Percentiles rank a stretch among this genome's conserved stretches.
Evolutionary conservation across 2,888 invertebrate genomes (phyloP).

Genomic region (Mermis nigrescens): DNA sequence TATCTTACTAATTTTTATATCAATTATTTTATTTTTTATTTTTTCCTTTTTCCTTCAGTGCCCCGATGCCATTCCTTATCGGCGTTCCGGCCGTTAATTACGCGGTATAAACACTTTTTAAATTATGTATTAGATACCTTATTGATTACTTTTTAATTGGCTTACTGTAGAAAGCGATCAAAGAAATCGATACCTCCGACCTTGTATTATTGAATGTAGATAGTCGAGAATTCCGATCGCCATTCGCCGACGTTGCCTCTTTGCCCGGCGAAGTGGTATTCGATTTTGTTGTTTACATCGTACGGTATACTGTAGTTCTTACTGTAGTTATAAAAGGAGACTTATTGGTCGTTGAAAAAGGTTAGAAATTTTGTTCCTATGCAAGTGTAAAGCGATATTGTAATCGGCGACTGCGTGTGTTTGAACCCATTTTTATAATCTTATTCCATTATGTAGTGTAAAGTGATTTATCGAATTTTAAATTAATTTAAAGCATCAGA

Average conservation of each 20-base stretch:
- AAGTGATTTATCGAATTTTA: too few species aligned
- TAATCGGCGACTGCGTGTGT: too few species aligned
- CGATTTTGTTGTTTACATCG: neutral
- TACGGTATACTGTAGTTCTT: neutral
- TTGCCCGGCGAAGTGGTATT: conserved; percentile 72
- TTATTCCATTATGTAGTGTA: too few species aligned
- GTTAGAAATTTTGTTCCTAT: too few species aligned
- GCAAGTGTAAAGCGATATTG: too few species aligned
- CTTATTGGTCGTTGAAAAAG: too few species aligned
- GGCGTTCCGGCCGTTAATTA: conserved; percentile 57
- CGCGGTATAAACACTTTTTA: neutral
- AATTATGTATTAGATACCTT: too few species aligned
- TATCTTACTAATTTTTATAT: neutral
- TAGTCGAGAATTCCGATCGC: conserved; percentile 59
- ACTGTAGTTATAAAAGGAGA: too few species aligned
- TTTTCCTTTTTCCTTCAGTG: conserved; percentile 36
- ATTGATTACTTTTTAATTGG: too few species aligned
- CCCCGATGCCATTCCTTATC: conserved; percentile 94
- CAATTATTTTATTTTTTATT: conserved; percentile 3
- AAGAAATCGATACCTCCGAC: conserved; percentile 67
- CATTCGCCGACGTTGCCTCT: conserved; percentile 69
- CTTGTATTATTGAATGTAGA: conserved; percentile 85
- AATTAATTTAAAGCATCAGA: too few species aligned
- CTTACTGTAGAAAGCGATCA: conserved; percentile 45
- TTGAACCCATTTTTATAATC: too few species aligned